Conservation (phyloP, 2,888 invertebrate species). For the Lottia scabra region DNA sequence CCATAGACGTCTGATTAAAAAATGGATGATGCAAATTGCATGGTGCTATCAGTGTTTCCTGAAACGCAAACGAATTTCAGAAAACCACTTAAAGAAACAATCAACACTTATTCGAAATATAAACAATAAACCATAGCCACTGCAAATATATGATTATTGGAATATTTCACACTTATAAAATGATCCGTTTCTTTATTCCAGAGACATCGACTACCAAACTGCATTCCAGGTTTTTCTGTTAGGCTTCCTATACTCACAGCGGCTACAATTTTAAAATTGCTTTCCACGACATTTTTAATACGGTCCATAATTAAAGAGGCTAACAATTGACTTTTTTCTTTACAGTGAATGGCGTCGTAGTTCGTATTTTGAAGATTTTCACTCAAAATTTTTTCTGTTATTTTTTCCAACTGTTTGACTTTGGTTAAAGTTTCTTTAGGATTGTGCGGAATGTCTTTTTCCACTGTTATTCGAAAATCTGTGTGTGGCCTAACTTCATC, state of each 20-base stretch:
- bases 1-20: no score
- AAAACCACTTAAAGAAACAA: not conserved
- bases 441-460: no score
- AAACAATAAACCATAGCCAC: constrained; percentile 63
- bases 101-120: constrained; percentile 41
- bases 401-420: not conserved
- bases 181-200: constrained; percentile 64
- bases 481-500: no score
- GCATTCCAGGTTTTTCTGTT: constrained; percentile 58
- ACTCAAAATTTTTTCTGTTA: not conserved
- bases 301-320: not conserved
- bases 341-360: not conserved
- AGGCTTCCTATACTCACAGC: constrained; percentile 61
- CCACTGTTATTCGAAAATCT: no score
- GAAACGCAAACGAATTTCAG: no score
- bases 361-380: not conserved
- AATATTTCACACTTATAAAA: constrained; percentile 62
- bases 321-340: not conserved
- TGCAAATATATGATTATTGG: constrained; percentile 59
- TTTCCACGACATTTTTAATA: not conserved
- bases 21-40: no score
- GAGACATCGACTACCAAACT: constrained; percentile 62
- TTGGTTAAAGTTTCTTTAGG: no score
- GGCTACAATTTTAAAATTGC: constrained; percentile 52
- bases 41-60: no score